Percentiles rank a stretch among this genome's conserved stretches.
Conservation (phyloP, 2,797 vertebrate genomes). For the Silurus aristotelis region DNA sequence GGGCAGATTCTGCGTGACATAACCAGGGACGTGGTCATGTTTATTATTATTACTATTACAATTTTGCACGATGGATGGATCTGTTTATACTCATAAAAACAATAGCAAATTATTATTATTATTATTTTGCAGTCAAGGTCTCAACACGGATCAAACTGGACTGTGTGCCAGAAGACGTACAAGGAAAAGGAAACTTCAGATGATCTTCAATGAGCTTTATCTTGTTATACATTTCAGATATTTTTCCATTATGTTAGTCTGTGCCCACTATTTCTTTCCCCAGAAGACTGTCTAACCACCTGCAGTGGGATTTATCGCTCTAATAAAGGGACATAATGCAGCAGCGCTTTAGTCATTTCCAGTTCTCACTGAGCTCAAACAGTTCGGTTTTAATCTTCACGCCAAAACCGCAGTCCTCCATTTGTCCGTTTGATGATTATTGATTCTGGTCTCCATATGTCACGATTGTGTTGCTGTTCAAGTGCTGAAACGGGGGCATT, state of each 20-base stretch:
- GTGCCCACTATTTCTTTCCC: background rate
- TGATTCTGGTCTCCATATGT: too few species aligned
- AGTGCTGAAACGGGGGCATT: too few species aligned
- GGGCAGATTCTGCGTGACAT: background rate
- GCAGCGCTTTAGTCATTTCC: background rate
- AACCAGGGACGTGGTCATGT: background rate
- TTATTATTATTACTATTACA: too few species aligned
- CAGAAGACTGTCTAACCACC: background rate
- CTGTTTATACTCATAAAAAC: too few species aligned
- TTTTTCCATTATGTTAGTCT: background rate
- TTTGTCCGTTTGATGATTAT: too few species aligned
- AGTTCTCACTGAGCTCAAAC: background rate
- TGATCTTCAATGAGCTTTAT: background rate
- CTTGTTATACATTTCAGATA: background rate
- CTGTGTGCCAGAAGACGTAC: background rate
- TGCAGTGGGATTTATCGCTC: background rate
- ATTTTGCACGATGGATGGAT: too few species aligned
- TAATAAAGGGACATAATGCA: background rate
- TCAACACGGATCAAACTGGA: background rate
- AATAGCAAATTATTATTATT: background rate
- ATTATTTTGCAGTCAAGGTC: background rate
- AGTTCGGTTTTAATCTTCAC: background rate
- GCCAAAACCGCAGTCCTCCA: background rate
- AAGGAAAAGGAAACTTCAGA: background rate
- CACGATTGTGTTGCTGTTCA: too few species aligned